Base-by-base conservation (phyloP, 2,113 vertebrate genomes). In the Loxodonta africana region DNA sequence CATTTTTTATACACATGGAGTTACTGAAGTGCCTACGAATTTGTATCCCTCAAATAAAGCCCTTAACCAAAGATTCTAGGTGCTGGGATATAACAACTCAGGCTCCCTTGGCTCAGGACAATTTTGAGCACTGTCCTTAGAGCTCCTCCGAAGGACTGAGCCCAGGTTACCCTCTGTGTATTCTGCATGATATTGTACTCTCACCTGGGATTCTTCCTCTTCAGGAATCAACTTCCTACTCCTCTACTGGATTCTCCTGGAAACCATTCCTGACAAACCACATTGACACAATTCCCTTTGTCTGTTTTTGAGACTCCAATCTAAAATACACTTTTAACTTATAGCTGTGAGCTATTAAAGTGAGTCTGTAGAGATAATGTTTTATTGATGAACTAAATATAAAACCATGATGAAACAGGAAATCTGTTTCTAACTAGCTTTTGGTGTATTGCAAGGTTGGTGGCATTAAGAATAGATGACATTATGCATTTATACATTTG, bases 371-470 rank as follows among this genome's bases (percentile, higher is more conserved):
- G 37, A 89, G 67, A 71, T 93, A 91, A 83, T 86, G n/a, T 90
- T 96, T 92, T 88, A 96, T 67, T 90, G 93, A 96, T 90, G 81
- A 86, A 87, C 69, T 91, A 91, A 85, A 85, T 74, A 91, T 33
- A 89, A 98, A 81, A 2, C n/a, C 4, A 4, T 41, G 63, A 83
- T 87, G 46, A 73, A 93, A 91, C 21, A 5, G 77, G 76, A 93
- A 94, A 93, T 95, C 65, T 80, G 60, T 80, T 95, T 94, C 83
- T 95, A 92, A 95, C 96, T 97, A 96, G 87, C 18, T 88, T 88
- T 87, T 83, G 41, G 5, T 91, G 26, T 83, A 81, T 25, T 82
- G 57, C 82, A 95, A 88, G 23, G 37, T 48, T 81, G 81, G 48
- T 92, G 73, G 20, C 44, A 96, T 95, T 93, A 95, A 91, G 53